Evolutionary conservation across 2,888 invertebrate genomes (phyloP).

Genomic region (Galeruca laticollis): DNA sequence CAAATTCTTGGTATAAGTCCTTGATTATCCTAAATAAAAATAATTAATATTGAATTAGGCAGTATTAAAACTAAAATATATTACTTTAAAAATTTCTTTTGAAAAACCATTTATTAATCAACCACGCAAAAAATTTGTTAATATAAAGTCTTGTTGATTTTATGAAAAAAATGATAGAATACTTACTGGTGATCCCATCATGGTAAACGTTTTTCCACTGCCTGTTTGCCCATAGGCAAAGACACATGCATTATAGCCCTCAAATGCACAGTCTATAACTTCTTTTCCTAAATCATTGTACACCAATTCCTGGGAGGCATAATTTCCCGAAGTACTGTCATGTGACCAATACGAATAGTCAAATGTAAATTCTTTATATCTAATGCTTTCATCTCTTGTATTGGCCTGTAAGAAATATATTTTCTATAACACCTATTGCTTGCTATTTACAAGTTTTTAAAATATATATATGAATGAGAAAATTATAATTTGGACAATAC

Average conservation of each 20-base stretch:
- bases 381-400: conserved; percentile 63
- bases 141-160: no score
- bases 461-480: no score
- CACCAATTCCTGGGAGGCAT: conserved; percentile 85
- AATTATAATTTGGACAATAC: no score
- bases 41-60: conserved; percentile 4
- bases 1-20: conserved; percentile 90
- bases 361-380: conserved; percentile 88
- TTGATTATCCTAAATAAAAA: conserved; percentile 73
- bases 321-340: conserved; percentile 76
- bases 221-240: conserved; percentile 94
- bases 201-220: conserved; percentile 91
- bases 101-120: no score
- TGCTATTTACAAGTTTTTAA: background rate
- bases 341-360: conserved; percentile 92
- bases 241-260: conserved; percentile 90
- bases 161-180: background rate
- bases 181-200: conserved; percentile 86
- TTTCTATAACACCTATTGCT: background rate
- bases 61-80: background rate
- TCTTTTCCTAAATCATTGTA: conserved; percentile 82
- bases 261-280: conserved; percentile 84
- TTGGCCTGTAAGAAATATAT: conserved; percentile 57
- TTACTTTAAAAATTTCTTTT: no score
- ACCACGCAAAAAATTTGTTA: no score